phyloP scores from a whole-genome alignment of 2,888 invertebrate species.

The Acutogordius australiensis region DNA sequence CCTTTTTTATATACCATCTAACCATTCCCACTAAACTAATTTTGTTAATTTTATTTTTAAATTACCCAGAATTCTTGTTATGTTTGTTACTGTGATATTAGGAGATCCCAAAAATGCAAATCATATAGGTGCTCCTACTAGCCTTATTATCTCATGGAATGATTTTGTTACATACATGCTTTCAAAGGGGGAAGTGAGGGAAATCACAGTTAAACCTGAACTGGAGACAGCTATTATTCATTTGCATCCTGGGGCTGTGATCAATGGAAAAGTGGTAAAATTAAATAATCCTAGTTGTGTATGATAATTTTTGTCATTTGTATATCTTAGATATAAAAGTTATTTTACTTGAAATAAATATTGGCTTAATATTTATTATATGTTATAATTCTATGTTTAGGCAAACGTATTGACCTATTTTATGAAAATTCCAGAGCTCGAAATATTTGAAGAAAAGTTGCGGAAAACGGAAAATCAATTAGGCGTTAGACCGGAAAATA shows the following conservation, averaged over 20 bases:
- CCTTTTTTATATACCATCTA: too few relatives aligned
- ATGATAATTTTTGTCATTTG: too few relatives aligned
- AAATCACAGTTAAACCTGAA: not conserved
- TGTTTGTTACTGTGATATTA: too few relatives aligned
- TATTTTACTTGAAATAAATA: too few relatives aligned
- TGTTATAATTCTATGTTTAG: not conserved
- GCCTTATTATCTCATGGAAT: slow-evolving; percentile 45
- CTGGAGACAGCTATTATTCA: slow-evolving; percentile 40
- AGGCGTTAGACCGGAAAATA: not conserved
- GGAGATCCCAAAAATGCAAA: not conserved
- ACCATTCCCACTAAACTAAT: too few relatives aligned
- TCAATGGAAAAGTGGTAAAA: slow-evolving; percentile 43
- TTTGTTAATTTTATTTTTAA: too few relatives aligned
- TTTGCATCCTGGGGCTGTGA: slow-evolving; percentile 49
- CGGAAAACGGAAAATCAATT: not conserved
- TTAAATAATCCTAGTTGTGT: too few relatives aligned
- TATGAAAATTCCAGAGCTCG: not conserved
- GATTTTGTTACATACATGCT: slow-evolving; percentile 81
- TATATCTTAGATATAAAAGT: too few relatives aligned
- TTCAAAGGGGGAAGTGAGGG: slow-evolving; percentile 49
- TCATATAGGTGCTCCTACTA: not conserved
- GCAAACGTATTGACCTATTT: not conserved
- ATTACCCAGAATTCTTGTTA: too few relatives aligned
- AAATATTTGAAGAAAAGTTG: not conserved
- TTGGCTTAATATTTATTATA: not conserved